phyloP scores from a whole-genome alignment of 1,140 invertebrate genomes.

The Archegozetes longisetosus region DNA sequence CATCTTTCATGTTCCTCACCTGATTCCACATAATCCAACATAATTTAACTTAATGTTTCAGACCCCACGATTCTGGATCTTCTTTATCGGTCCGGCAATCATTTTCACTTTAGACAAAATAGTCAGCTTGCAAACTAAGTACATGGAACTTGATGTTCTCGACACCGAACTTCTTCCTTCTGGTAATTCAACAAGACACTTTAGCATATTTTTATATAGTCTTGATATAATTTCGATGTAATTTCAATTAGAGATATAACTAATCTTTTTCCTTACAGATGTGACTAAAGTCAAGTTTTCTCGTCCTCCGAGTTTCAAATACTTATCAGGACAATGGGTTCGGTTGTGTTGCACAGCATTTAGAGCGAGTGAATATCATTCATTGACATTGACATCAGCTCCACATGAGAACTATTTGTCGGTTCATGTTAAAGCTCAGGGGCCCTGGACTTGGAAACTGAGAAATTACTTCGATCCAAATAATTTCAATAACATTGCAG shows the following conservation, averaged over 20 bases:
- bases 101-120: constrained; percentile 81
- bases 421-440: constrained; percentile 94
- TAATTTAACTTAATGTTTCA: constrained; percentile 28
- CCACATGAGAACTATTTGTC: constrained; percentile 94
- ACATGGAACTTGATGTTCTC: constrained; percentile 82
- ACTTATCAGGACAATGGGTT: constrained; percentile 75
- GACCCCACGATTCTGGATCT: constrained; percentile 73
- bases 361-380: constrained; percentile 83
- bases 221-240: background rate
- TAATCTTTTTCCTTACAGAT: constrained; percentile 28
- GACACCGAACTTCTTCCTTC: constrained; percentile 91
- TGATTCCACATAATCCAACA: background rate
- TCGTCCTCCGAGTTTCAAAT: constrained; percentile 87
- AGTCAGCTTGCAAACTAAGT: constrained; percentile 76
- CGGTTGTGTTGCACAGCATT: constrained; percentile 83
- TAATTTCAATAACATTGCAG: constrained; percentile 39
- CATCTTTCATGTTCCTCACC: background rate
- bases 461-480: constrained; percentile 93
- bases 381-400: constrained; percentile 92
- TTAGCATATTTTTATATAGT: constrained; percentile 36
- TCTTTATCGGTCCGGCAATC: constrained; percentile 81
- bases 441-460: constrained; percentile 98
- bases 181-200: constrained; percentile 49
- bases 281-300: constrained; percentile 42
- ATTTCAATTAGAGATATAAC: no score